Conservation (phyloP, 2,797 vertebrate genomes). For the Discoglossus pictus region DNA sequence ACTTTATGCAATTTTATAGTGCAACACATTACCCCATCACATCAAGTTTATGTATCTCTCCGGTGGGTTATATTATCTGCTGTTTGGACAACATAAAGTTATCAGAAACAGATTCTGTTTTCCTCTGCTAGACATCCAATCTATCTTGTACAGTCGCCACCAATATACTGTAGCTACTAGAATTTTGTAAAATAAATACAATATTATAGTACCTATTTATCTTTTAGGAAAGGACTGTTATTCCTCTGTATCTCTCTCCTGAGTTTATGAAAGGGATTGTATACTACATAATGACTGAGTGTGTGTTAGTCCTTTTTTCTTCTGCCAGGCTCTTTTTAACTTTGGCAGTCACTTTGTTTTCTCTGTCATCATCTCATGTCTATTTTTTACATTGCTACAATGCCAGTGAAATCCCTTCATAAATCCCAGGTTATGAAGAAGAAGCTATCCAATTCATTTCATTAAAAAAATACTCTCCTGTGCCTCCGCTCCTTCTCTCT, state of each 20-base stretch:
- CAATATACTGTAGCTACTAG: slow-evolving; percentile 3
- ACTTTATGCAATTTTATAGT: too few species aligned
- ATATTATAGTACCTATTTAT: slow-evolving; percentile 58
- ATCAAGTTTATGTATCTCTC: too few species aligned
- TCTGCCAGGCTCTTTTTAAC: slow-evolving; percentile 72
- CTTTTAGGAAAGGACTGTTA: slow-evolving; percentile 62
- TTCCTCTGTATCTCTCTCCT: slow-evolving; percentile 62
- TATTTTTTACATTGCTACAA: slow-evolving; percentile 77
- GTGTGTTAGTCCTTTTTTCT: slow-evolving; percentile 68
- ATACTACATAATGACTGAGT: slow-evolving; percentile 68
- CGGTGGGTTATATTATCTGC: too few species aligned
- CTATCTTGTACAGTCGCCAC: background rate
- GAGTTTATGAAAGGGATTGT: slow-evolving; percentile 67
- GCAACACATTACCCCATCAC: too few species aligned
- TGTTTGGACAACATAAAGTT: too few species aligned
- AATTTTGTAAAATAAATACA: background rate
- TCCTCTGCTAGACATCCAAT: background rate
- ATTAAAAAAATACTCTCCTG: slow-evolving; percentile 63
- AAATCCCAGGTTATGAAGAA: slow-evolving; percentile 73
- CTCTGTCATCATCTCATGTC: slow-evolving; percentile 75
- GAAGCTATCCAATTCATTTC: slow-evolving; percentile 64
- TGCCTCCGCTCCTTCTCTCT: slow-evolving; percentile 59
- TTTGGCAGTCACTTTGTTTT: slow-evolving; percentile 74
- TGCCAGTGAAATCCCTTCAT: slow-evolving; percentile 73
- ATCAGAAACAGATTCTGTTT: too few species aligned